Evolutionary conservation across 2,888 invertebrate genomes (phyloP), one percentile per base, ranked within the genome.

Genomic region (Campopleginae sp.): DNA sequence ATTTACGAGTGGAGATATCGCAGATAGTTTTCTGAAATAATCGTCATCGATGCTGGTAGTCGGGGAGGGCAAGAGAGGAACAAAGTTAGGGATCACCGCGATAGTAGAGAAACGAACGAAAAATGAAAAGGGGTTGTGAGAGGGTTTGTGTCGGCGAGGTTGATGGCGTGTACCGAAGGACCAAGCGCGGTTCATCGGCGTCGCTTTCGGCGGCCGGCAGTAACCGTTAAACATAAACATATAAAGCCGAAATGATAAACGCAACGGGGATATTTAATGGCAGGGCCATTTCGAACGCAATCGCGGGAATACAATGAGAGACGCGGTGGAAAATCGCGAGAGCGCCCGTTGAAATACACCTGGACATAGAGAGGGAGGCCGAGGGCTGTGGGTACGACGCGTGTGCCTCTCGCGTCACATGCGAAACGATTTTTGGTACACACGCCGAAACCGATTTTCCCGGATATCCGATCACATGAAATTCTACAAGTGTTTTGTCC

Each of bases 181-280:
- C 68, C 61, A 48, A 68, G 14, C 33, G 33, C 71, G 65, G 63
- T 68, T 48, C 54, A 68, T 77, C 48, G 72, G n/a, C 80, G 72
- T 77, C 58, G 48, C 33, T 70, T 71, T 54, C 27, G 58, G 58
- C 58, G 58, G 58, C 58, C 58, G 78, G 82, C 82, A 84, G 89
- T 90, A 91, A 91, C 86, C 90, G 89, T 80, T 90, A 90, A 91
- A 88, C 90, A 89, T 90, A 90, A 91, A 88, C 89, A 88, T 89
- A 89, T 91, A 91, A 92, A 91, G 89, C 90, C 88, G 88, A 90
- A 90, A 91, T 90, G 92, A 92, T 91, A 90, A 91, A 91, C 90
- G 92, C 89, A 89, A 89, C 88, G 87, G 89, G 89, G 89, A 91
- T 89, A 90, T 91, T 91, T 91, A 91, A 92, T 91, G 91, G 89